phyloP scores from a whole-genome alignment of 2,797 vertebrate genomes.

The Parambassis ranga region DNA sequence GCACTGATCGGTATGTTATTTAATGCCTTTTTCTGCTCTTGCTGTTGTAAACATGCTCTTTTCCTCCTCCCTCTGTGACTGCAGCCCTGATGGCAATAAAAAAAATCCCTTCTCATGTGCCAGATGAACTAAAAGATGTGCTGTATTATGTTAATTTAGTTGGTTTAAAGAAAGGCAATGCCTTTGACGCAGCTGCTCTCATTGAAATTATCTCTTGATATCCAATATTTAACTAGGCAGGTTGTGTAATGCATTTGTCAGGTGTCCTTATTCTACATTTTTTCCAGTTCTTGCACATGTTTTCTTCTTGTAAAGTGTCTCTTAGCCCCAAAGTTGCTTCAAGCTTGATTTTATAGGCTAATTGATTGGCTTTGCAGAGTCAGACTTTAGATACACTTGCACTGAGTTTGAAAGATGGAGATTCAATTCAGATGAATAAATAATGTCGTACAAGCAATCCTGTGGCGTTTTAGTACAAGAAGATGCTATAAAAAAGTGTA shows the following conservation, averaged over 20 bases:
- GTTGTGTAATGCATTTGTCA: too few relatives aligned
- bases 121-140: constrained; percentile 2
- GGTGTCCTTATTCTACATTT: background rate
- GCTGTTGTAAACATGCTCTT: constrained; percentile 37
- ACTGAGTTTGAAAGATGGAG: constrained; percentile 25
- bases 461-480: background rate
- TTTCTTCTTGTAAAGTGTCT: constrained; percentile 21
- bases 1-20: constrained; percentile 7
- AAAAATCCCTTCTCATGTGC: constrained; percentile 19
- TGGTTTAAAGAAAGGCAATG: background rate
- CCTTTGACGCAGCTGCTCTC: background rate
- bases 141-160: constrained; percentile 24
- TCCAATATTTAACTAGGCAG: constrained; percentile 23
- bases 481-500: background rate
- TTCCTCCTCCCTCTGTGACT: constrained; percentile 43
- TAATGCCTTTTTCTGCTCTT: background rate
- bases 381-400: constrained; percentile 30
- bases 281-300: constrained; percentile 6
- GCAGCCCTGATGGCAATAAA: constrained; percentile 10
- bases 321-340: constrained; percentile 7
- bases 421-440: constrained; percentile 48
- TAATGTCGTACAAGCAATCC: constrained; percentile 33
- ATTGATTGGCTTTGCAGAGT: constrained; percentile 50
- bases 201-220: background rate
- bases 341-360: constrained; percentile 37